Evolutionary conservation across 1,140 invertebrate species (phyloP).

Genomic region (Episyrphus balteatus): DNA sequence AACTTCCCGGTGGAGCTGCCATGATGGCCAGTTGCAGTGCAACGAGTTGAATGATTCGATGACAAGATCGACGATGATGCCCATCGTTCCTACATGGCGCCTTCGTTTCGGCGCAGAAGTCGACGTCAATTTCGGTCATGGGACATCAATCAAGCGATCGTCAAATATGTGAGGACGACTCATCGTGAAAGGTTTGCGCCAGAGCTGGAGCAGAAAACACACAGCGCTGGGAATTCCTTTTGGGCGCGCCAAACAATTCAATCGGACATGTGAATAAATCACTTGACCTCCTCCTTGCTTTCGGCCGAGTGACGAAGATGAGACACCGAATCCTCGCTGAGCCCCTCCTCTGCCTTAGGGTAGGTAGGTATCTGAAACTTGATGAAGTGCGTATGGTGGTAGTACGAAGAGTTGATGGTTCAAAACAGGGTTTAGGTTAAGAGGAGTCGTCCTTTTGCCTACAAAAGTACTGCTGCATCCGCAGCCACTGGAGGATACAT

Average conservation of each 20-base stretch:
- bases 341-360: too few relatives aligned
- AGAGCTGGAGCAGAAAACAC: too few relatives aligned
- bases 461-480: too few relatives aligned
- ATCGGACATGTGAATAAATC: slow-evolving; percentile 34
- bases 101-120: background rate
- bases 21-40: background rate
- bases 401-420: too few relatives aligned
- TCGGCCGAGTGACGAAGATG: too few relatives aligned
- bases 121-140: background rate
- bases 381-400: too few relatives aligned
- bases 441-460: too few relatives aligned
- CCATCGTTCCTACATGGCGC: slow-evolving; percentile 1
- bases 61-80: background rate
- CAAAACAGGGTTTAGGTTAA: too few relatives aligned
- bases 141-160: slow-evolving; percentile 1
- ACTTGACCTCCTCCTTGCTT: slow-evolving; percentile 4
- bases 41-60: background rate
- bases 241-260: slow-evolving; percentile 26
- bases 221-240: background rate
- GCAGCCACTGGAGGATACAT: too few relatives aligned
- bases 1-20: background rate
- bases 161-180: background rate
- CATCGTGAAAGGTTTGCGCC: background rate
- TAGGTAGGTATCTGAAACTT: too few relatives aligned
- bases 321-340: too few relatives aligned